These are phyloP conservation scores for Styela plicata DNA, from an alignment of 23 tunicate genomes.

Conservation along the genomic window DNA sequence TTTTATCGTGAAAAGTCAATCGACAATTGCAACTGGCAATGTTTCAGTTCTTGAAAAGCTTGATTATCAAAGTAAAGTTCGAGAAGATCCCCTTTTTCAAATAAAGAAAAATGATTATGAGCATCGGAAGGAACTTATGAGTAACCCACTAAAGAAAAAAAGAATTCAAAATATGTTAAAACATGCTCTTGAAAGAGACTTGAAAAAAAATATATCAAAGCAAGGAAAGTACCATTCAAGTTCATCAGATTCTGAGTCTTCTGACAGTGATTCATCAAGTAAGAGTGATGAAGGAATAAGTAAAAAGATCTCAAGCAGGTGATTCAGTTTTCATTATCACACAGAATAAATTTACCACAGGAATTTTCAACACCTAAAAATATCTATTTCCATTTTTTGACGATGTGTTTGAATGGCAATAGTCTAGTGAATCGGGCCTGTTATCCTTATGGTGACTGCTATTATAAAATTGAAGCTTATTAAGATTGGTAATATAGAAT, in stretches of 20 bases:
- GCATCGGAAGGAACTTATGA: slow-evolving; percentile 67
- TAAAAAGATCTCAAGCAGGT: background rate
- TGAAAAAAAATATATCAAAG: background rate
- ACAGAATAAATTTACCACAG: no score
- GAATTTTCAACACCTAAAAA: no score
- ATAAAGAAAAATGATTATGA: slow-evolving; percentile 77
- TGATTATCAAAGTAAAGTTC: slow-evolving; percentile 84
- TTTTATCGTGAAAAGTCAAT: slow-evolving; percentile 56
- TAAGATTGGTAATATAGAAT: no score
- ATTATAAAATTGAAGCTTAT: no score
- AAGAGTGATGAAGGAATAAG: background rate
- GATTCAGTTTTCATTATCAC: no score
- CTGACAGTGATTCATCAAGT: background rate
- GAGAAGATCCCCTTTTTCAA: slow-evolving; percentile 84
- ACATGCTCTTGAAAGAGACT: slow-evolving; percentile 59
- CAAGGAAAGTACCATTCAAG: background rate
- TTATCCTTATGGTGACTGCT: no score
- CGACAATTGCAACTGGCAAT: slow-evolving; percentile 45
- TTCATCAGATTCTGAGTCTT: background rate
- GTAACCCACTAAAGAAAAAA: slow-evolving; percentile 82
- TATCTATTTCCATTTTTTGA: no score
- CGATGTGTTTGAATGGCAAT: no score
- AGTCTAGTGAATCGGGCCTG: no score
- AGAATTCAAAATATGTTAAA: slow-evolving; percentile 54
- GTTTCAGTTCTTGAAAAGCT: slow-evolving; percentile 67